A percentile compares a stretch with the other conserved stretches of the same genome.
phyloP scores from a whole-genome alignment of 2,888 invertebrate genomes.

The Lutraria lutraria region DNA sequence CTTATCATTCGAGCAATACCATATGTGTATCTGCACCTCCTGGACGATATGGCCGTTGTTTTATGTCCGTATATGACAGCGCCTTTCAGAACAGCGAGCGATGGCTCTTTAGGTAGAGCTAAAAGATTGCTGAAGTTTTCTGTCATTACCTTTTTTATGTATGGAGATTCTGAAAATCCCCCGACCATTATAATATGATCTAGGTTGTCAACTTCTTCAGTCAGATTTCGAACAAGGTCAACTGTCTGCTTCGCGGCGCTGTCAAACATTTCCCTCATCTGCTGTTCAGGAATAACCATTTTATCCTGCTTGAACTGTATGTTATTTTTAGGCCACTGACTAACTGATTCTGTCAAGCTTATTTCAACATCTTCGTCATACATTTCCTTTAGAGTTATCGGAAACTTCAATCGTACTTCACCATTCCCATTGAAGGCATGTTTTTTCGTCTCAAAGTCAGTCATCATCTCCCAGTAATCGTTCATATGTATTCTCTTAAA shows the following conservation, averaged over 20 bases:
- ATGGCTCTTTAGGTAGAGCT: slow-evolving; percentile 42
- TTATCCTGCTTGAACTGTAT: slow-evolving; percentile 53
- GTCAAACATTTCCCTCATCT: slow-evolving; percentile 48
- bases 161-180: slow-evolving; percentile 52
- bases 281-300: slow-evolving; percentile 27
- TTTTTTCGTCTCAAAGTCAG: slow-evolving; percentile 59
- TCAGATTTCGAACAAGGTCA: not conserved
- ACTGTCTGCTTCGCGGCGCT: slow-evolving; percentile 32
- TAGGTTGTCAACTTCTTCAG: slow-evolving; percentile 15
- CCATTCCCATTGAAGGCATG: slow-evolving; percentile 46
- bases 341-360: not conserved
- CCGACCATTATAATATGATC: slow-evolving; percentile 43
- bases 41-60: slow-evolving; percentile 35
- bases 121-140: slow-evolving; percentile 30
- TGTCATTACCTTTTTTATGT: slow-evolving; percentile 25
- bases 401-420: slow-evolving; percentile 47
- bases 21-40: slow-evolving; percentile 53
- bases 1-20: slow-evolving; percentile 46
- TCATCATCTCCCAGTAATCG: slow-evolving; percentile 59
- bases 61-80: slow-evolving; percentile 57
- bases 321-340: slow-evolving; percentile 18
- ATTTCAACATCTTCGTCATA: not conserved
- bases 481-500: slow-evolving; percentile 42
- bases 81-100: slow-evolving; percentile 52
- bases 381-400: slow-evolving; percentile 39